Evolutionary conservation across 2,888 invertebrate genomes (phyloP).

Genomic region (Amphipoea oculea): DNA sequence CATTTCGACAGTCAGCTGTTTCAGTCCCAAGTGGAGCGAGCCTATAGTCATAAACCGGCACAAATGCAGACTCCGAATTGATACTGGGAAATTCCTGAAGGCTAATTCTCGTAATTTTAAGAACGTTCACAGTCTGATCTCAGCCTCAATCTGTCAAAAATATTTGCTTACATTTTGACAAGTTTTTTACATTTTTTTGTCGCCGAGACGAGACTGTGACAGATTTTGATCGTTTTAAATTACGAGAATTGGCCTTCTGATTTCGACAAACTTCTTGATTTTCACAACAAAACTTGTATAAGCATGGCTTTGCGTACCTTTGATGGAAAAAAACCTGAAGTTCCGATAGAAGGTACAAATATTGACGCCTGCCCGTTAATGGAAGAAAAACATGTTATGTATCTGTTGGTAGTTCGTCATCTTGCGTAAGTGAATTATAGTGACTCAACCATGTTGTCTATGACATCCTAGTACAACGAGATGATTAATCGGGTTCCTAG

Average conservation of each 20-base stretch:
- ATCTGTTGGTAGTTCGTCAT: slow-evolving; percentile 45
- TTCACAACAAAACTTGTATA: background rate
- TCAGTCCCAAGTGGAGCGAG: no score
- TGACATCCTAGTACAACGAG: slow-evolving; percentile 33
- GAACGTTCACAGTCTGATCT: no score
- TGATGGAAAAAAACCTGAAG: background rate
- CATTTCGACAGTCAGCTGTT: background rate
- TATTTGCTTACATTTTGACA: no score
- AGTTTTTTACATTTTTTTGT: no score
- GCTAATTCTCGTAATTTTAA: no score
- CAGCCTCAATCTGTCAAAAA: no score
- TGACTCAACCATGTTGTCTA: slow-evolving; percentile 42
- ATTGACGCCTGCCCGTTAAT: slow-evolving; percentile 29
- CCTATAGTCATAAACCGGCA: no score
- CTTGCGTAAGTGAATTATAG: slow-evolving; percentile 40
- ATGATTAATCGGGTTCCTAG: slow-evolving; percentile 35
- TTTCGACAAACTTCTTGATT: background rate
- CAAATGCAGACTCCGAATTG: no score
- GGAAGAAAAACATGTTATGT: slow-evolving; percentile 46
- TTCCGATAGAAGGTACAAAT: slow-evolving; percentile 1
- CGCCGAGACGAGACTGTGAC: no score
- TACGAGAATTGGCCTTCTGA: background rate
- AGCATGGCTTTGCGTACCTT: background rate
- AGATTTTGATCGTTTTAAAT: no score
- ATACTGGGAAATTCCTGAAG: no score